phyloP scores from a whole-genome alignment of 2,888 invertebrate species.

The Drosophila mercatorum region DNA sequence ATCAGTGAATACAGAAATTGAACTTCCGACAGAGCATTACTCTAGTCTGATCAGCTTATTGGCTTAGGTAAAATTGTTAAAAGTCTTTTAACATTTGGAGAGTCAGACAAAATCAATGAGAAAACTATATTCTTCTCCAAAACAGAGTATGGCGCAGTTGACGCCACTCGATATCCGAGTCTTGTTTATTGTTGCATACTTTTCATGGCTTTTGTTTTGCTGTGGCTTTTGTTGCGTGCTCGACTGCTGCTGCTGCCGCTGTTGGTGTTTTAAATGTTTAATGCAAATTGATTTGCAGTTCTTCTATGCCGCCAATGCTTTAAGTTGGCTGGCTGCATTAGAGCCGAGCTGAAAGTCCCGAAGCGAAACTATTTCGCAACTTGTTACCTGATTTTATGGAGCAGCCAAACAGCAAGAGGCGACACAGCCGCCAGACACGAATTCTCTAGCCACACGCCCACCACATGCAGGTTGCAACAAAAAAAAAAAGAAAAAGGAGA shows the following conservation, averaged over 20 bases:
- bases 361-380: slow-evolving; percentile 57
- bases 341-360: slow-evolving; percentile 21
- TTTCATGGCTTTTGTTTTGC: slow-evolving; percentile 8
- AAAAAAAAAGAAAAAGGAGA: not conserved
- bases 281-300: slow-evolving; percentile 63
- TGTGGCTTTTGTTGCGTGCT: slow-evolving; percentile 5
- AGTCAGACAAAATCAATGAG: no score
- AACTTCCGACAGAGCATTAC: no score
- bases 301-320: slow-evolving; percentile 39
- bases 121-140: no score
- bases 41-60: no score
- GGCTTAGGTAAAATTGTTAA: not conserved
- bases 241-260: slow-evolving; percentile 5
- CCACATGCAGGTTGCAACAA: slow-evolving; percentile 32
- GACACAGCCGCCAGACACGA: slow-evolving; percentile 53
- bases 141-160: slow-evolving; percentile 3
- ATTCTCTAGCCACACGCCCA: slow-evolving; percentile 38
- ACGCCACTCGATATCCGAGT: not conserved
- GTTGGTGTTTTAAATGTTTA: slow-evolving; percentile 45
- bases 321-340: slow-evolving; percentile 53
- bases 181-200: slow-evolving; percentile 15
- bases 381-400: slow-evolving; percentile 70
- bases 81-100: no score
- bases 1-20: no score
- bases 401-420: slow-evolving; percentile 27